phyloP scores from a whole-genome alignment of 1,140 invertebrate genomes.

The Cotesia glomerata region DNA sequence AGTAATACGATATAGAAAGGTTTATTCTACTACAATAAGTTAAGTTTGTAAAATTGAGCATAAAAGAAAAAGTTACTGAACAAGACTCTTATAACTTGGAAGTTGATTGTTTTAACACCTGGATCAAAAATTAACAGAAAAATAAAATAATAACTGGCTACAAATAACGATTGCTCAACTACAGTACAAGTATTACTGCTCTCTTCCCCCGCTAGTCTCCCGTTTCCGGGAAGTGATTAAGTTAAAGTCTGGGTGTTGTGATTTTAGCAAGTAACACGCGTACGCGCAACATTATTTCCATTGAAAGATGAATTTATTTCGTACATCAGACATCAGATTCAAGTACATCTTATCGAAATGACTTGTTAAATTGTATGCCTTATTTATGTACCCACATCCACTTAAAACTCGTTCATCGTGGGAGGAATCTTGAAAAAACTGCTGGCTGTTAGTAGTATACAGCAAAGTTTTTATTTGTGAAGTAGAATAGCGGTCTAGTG shows the following conservation, averaged over 20 bases:
- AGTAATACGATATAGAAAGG: too few relatives aligned
- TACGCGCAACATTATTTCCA: background rate
- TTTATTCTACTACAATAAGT: too few relatives aligned
- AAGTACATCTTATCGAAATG: background rate
- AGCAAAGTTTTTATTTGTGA: too few relatives aligned
- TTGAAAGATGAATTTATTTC: conserved; percentile 6
- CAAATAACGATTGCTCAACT: background rate
- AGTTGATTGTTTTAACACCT: too few relatives aligned
- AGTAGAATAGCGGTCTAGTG: background rate
- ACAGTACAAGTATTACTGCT: background rate
- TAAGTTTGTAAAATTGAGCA: too few relatives aligned
- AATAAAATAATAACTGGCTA: conserved; percentile 19
- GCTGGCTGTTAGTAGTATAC: too few relatives aligned
- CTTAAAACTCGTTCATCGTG: conserved; percentile 10
- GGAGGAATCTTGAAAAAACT: conserved; percentile 22
- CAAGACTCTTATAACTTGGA: background rate
- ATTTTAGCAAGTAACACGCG: background rate
- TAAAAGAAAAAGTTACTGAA: background rate
- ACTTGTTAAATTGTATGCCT: background rate
- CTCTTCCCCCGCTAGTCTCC: conserved; percentile 22
- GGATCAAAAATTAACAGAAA: background rate
- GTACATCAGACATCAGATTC: too few relatives aligned
- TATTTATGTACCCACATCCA: background rate
- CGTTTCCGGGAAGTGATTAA: conserved; percentile 48
- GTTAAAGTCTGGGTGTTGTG: conserved; percentile 7